phyloP scores from a whole-genome alignment of 2,113 vertebrate species.

The Pholis gunnellus region DNA sequence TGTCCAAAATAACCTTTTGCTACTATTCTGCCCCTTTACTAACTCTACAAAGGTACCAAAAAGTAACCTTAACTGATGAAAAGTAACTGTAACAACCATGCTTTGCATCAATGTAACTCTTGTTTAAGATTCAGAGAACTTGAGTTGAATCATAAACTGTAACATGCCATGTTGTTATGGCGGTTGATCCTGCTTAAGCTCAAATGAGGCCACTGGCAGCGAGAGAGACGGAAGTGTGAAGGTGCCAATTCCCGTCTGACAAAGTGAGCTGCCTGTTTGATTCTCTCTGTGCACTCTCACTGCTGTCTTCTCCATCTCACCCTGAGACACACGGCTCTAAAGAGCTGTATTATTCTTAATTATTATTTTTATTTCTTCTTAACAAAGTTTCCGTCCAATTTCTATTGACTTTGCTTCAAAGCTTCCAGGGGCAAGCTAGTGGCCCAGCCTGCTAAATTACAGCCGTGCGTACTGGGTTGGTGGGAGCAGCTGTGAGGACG shows the following conservation, averaged over 20 bases:
- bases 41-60: conserved; percentile 51
- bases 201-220: conserved; percentile 50
- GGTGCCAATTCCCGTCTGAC: conserved; percentile 65
- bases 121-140: neutral
- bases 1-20: conserved; percentile 76
- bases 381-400: conserved; percentile 70
- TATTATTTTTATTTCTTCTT: conserved; percentile 69
- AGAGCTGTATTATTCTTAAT: conserved; percentile 60
- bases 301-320: conserved; percentile 38
- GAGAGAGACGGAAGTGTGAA: conserved; percentile 51
- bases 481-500: conserved; percentile 79
- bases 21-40: conserved; percentile 58
- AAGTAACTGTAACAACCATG: conserved; percentile 32
- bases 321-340: conserved; percentile 33
- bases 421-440: conserved; percentile 38
- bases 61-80: conserved; percentile 19
- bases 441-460: conserved; percentile 73
- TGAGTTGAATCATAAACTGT: conserved; percentile 40
- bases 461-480: conserved; percentile 62
- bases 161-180: conserved; percentile 49
- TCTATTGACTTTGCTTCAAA: conserved; percentile 75
- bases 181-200: conserved; percentile 60
- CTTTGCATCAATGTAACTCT: conserved; percentile 21
- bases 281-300: conserved; percentile 40
- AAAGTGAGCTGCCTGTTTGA: conserved; percentile 56